These are phyloP conservation scores for Lithophane ornitopus DNA, from an alignment of 2,888 invertebrate species.

Conservation along the genomic window DNA sequence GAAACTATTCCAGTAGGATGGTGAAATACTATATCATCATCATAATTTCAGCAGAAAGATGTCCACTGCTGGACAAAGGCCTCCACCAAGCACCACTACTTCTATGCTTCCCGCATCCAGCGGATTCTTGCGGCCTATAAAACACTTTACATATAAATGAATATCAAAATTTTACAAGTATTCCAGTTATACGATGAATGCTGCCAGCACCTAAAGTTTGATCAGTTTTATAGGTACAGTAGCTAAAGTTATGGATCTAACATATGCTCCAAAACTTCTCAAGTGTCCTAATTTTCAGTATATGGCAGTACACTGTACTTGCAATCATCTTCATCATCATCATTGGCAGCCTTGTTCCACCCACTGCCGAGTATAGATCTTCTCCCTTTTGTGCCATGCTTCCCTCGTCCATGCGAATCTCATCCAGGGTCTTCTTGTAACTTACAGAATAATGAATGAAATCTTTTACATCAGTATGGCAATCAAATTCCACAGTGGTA, in stretches of 20 bases:
- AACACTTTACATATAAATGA: background rate
- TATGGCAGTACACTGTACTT: background rate
- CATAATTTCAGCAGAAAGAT: no score
- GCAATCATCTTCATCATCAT: background rate
- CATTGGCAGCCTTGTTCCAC: background rate
- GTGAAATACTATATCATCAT: background rate
- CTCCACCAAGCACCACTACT: no score
- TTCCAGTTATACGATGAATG: background rate
- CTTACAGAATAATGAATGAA: background rate
- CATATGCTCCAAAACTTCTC: background rate
- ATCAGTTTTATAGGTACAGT: background rate
- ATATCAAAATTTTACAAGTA: background rate
- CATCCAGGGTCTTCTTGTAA: background rate
- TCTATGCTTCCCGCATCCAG: no score
- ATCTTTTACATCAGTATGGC: slow-evolving; percentile 1
- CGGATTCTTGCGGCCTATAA: no score
- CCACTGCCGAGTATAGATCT: background rate
- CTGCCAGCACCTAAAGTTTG: background rate
- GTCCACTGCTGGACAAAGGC: no score
- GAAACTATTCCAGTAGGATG: no score
- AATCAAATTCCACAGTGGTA: slow-evolving; percentile 28
- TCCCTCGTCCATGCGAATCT: background rate
- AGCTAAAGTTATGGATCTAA: background rate
- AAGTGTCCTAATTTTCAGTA: background rate
- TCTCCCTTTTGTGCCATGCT: background rate